These are phyloP conservation scores for Paratilapia polleni DNA, from an alignment of 2,113 vertebrate genomes.

Conservation along the genomic window DNA sequence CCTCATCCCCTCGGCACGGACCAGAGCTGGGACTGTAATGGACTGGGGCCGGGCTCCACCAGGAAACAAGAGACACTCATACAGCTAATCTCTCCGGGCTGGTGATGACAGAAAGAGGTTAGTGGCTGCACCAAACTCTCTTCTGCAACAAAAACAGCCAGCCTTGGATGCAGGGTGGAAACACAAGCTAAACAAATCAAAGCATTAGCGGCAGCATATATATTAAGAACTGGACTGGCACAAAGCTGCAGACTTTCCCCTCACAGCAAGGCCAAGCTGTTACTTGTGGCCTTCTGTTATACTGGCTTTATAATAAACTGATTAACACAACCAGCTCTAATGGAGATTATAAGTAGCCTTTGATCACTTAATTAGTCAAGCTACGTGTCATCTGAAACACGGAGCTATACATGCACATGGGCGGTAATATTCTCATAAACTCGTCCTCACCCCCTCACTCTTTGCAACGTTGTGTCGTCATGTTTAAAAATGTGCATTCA, in stretches of 20 bases:
- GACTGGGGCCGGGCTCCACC: slow-evolving; percentile 71
- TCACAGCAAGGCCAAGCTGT: slow-evolving; percentile 60
- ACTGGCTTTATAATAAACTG: slow-evolving; percentile 46
- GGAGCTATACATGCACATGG: neutral
- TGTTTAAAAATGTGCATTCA: slow-evolving; percentile 63
- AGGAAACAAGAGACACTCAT: slow-evolving; percentile 78
- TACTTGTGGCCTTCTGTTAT: slow-evolving; percentile 46
- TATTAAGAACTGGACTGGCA: slow-evolving; percentile 22
- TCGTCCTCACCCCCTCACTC: slow-evolving; percentile 30
- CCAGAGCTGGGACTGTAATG: slow-evolving; percentile 72
- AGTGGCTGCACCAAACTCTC: slow-evolving; percentile 68
- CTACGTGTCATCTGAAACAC: slow-evolving; percentile 38
- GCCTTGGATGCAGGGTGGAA: slow-evolving; percentile 3
- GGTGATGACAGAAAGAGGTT: slow-evolving; percentile 83
- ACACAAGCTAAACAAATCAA: slow-evolving; percentile 61
- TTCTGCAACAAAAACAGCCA: slow-evolving; percentile 48
- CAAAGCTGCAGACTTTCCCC: slow-evolving; percentile 37
- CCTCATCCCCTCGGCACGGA: slow-evolving; percentile 62
- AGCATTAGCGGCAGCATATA: slow-evolving; percentile 31
- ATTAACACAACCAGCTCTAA: slow-evolving; percentile 63
- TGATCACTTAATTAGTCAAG: slow-evolving; percentile 73
- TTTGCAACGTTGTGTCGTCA: neutral
- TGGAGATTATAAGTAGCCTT: slow-evolving; percentile 59
- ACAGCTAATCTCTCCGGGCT: slow-evolving; percentile 81
- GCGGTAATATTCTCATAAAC: slow-evolving; percentile 56